These are phyloP conservation scores for Drosophila flavopinicola DNA, from an alignment of 2,888 invertebrate species.

Conservation along the genomic window DNA sequence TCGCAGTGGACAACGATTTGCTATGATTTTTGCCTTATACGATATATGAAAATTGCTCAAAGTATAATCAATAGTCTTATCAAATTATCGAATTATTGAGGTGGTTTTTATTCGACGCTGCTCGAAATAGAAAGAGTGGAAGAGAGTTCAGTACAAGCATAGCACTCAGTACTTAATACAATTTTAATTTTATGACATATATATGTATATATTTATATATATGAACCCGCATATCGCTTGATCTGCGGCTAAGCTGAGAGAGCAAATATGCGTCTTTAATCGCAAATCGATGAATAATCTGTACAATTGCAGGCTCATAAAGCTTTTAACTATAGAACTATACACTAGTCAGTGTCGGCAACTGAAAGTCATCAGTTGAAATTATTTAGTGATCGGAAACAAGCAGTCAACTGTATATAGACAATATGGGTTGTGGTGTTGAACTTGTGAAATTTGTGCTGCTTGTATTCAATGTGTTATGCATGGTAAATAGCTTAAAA, in stretches of 20 bases:
- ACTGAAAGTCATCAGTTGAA: not conserved
- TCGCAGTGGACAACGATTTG: too few relatives aligned
- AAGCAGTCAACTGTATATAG: not conserved
- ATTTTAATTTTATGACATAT: not conserved
- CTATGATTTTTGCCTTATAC: too few relatives aligned
- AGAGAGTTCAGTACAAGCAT: too few relatives aligned
- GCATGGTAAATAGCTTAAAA: constrained; percentile 27
- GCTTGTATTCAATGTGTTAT: constrained; percentile 14
- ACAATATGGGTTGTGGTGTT: constrained; percentile 19
- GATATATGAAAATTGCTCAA: too few relatives aligned
- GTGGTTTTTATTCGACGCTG: too few relatives aligned
- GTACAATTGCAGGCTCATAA: not conserved
- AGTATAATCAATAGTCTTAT: too few relatives aligned
- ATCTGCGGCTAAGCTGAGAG: not conserved
- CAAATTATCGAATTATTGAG: too few relatives aligned
- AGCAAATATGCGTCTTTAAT: not conserved
- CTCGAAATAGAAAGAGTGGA: too few relatives aligned
- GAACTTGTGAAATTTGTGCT: constrained; percentile 27
- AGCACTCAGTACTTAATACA: too few relatives aligned
- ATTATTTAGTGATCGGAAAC: not conserved
- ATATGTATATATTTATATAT: not conserved
- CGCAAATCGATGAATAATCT: constrained; percentile 1
- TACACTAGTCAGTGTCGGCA: constrained; percentile 5
- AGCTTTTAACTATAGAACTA: not conserved
- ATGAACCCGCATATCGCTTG: not conserved